A percentile compares a stretch with the other conserved stretches of the same genome.
These are phyloP conservation scores for Meghimatium bilineatum DNA, from an alignment of 2,888 invertebrate species.

Conservation along the genomic window DNA sequence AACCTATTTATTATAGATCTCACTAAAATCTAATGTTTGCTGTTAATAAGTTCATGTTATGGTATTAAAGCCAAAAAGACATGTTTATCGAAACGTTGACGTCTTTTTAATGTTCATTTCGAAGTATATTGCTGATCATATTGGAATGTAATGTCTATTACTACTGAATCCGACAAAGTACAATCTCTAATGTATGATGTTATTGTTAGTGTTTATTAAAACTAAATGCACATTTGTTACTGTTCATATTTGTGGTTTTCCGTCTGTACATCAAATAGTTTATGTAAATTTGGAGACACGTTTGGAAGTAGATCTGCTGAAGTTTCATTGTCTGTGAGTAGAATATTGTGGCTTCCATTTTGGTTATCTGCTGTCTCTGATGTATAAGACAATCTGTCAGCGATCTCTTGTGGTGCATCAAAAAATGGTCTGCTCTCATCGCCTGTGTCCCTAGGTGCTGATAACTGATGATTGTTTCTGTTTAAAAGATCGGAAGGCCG, in stretches of 20 bases:
- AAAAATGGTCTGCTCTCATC: background rate
- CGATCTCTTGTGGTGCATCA: background rate
- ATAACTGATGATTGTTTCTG: background rate
- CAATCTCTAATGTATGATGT: background rate
- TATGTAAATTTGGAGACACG: background rate
- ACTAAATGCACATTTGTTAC: background rate
- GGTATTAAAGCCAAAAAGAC: background rate
- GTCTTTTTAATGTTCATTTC: too few relatives aligned
- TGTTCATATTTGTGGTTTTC: background rate
- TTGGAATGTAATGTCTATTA: background rate
- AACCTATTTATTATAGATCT: background rate
- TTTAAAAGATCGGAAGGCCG: background rate
- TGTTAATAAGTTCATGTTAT: background rate
- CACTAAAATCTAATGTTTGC: background rate
- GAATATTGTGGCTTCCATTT: background rate
- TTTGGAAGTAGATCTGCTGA: background rate
- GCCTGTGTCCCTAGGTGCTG: background rate
- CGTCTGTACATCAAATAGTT: background rate
- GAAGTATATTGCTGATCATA: background rate
- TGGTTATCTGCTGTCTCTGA: background rate
- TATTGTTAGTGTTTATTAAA: background rate
- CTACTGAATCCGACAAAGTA: background rate
- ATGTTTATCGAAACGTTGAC: too few relatives aligned
- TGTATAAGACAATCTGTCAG: background rate
- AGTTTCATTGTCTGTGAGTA: background rate